A percentile compares a stretch with the other conserved stretches of the same genome.
These are phyloP conservation scores for Aphelocoma californica DNA, from an alignment of 2,797 vertebrate species.

Conservation along the genomic window DNA sequence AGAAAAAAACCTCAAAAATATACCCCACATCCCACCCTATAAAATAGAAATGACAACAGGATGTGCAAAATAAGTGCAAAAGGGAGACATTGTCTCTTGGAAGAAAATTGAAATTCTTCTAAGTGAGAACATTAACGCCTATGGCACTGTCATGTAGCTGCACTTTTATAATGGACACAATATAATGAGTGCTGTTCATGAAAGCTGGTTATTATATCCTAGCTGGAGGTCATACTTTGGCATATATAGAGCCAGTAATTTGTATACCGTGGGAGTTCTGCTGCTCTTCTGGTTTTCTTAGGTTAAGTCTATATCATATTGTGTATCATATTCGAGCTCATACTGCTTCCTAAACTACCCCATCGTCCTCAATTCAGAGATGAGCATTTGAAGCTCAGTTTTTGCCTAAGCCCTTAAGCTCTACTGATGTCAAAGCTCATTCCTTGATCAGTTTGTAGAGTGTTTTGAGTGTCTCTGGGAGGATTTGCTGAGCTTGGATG, in stretches of 20 bases:
- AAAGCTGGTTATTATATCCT: constrained; percentile 50
- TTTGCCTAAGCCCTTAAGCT: background rate
- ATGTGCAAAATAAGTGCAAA: background rate
- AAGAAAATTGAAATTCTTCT: constrained; percentile 46
- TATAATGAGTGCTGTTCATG: constrained; percentile 41
- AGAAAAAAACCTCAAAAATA: background rate
- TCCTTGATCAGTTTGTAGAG: background rate
- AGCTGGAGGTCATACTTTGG: constrained; percentile 35
- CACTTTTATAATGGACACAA: constrained; percentile 42
- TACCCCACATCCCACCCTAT: background rate
- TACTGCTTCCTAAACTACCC: background rate
- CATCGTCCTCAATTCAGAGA: background rate
- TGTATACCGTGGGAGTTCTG: constrained; percentile 23
- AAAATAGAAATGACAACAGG: background rate
- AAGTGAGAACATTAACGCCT: constrained; percentile 28
- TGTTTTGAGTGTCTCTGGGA: background rate
- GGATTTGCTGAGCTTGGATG: background rate
- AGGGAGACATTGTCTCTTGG: background rate
- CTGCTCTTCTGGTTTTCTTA: constrained; percentile 7
- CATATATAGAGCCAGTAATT: constrained; percentile 34
- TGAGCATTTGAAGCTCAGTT: background rate
- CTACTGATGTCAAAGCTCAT: background rate
- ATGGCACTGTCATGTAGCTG: constrained; percentile 24
- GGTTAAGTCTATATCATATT: background rate
- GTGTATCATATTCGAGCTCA: background rate